Base-by-base conservation (phyloP, 2,113 vertebrate species). In the Catagonus wagneri region DNA sequence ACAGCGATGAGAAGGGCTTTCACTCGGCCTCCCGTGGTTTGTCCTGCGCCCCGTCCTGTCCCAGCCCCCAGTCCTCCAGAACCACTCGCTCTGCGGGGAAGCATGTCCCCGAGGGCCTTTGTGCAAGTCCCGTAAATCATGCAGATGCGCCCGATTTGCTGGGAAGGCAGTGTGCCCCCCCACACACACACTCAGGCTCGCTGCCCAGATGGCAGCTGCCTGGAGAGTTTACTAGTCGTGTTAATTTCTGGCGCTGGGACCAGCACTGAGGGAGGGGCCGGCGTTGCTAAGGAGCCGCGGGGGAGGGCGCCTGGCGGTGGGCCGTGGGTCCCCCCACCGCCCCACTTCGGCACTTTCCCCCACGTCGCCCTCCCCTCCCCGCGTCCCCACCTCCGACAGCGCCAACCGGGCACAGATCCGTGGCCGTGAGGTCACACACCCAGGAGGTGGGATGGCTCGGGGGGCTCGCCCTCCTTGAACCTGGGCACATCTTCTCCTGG, bases 181-280 rank as follows among this genome's bases (percentile, higher is more conserved):
- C 44, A 56, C n/a, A 0, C 7, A 15, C 27, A 2, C 68, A 75
- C 60, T 14, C 75, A 39, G 83, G 66, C 44, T 34, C 65, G 2
- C 17, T 1, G n/a, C 39, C 0, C 3, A 1, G 13, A 13, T 44
- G 23, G 7, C 0, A 25, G 34, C 3, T 0, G 3, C 78, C 13
- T n/a, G 2, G 1, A 7, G 32, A 17, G 20, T 39, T 65, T 6
- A 22, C 27, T 3, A 6, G 5, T 1, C 1, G 12, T 17, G 8
- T 44, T 63, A 0, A 12, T 20, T 56, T 71, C 81, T 6, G 15
- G 58, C 29, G 9, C 50, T 12, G 80, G 58, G 74, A 1, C 74
- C 34, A 65, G 58, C 56, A 7, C 25, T 10, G 29, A 12, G 17
- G n/a, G 36, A 20, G 4, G 44, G 5, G 8, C 5, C 44, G 44